Conservation (phyloP, 2,113 vertebrate species). For the Capreolus pygargus region DNA sequence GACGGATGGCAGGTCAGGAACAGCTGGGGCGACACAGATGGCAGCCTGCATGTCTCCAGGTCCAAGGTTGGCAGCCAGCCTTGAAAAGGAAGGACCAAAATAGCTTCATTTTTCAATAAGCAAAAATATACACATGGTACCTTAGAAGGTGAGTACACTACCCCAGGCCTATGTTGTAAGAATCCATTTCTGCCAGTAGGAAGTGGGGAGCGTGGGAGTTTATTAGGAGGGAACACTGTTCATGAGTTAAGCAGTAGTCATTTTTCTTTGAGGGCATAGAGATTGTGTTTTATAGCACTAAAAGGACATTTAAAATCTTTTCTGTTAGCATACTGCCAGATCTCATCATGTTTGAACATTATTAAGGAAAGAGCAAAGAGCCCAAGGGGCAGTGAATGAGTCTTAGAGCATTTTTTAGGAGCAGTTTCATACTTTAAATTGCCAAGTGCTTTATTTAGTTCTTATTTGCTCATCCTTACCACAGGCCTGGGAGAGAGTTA, state of each 20-base stretch:
- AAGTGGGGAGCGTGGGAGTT: not conserved
- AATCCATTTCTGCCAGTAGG: not conserved
- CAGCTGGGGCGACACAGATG: conserved; percentile 59
- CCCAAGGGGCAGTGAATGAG: not conserved
- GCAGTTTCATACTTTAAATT: not conserved
- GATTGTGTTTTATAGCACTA: not conserved
- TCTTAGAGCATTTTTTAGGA: not conserved
- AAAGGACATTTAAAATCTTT: conserved; percentile 25
- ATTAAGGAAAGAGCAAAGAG: conserved; percentile 19
- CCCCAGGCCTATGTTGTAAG: not conserved
- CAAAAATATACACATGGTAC: not conserved
- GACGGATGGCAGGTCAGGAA: conserved; percentile 58
- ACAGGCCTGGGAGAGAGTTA: not conserved
- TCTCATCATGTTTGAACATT: not conserved
- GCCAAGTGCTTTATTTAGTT: conserved; percentile 9
- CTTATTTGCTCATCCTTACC: not conserved
- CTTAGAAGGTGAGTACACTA: not conserved
- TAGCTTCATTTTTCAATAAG: conserved; percentile 68
- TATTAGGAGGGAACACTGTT: not conserved
- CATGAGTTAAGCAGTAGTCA: not conserved
- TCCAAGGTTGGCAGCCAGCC: conserved; percentile 41
- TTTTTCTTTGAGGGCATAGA: conserved; percentile 12
- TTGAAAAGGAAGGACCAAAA: conserved; percentile 35
- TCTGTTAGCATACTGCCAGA: conserved; percentile 1
- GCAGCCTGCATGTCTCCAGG: conserved; percentile 33